Percentiles rank a stretch among this genome's conserved stretches.
phyloP scores from a whole-genome alignment of 2,113 vertebrate genomes.

The Gambusia affinis region DNA sequence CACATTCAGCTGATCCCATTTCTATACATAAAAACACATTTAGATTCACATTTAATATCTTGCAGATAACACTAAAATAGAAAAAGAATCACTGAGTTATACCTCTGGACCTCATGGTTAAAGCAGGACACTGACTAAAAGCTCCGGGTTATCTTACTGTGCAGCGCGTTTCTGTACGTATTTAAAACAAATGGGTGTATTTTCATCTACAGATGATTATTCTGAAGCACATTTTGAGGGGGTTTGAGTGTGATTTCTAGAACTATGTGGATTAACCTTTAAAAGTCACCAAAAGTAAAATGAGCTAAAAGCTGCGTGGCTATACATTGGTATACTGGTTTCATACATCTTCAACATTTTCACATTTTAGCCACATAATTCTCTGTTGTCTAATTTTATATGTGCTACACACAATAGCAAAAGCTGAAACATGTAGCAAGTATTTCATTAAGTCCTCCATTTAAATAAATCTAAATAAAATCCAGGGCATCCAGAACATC shows the following conservation, averaged over 20 bases:
- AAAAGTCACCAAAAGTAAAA: not conserved
- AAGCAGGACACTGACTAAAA: not conserved
- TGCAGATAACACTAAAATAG: conserved; percentile 17
- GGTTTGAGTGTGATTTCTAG: not conserved
- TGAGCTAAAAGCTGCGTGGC: not conserved
- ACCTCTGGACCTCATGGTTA: conserved; percentile 5
- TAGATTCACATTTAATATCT: conserved; percentile 43
- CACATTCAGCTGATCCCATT: conserved; percentile 65
- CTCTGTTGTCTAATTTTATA: not conserved
- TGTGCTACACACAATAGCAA: not conserved
- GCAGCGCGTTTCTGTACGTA: not conserved
- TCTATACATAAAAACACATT: conserved; percentile 38
- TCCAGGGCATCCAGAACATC: not conserved
- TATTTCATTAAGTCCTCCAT: not conserved
- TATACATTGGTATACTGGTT: not conserved
- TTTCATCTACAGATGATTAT: not conserved
- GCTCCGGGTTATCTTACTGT: not conserved
- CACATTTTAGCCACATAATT: not conserved
- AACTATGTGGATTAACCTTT: not conserved
- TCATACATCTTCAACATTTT: not conserved
- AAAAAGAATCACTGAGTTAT: not conserved
- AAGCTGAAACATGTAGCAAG: not conserved
- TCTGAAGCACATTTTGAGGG: not conserved
- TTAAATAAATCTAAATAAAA: not conserved
- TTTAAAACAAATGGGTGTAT: not conserved